Evolutionary conservation across 2,888 invertebrate genomes (phyloP).

Genomic region (Lasioglossum pauxillum): DNA sequence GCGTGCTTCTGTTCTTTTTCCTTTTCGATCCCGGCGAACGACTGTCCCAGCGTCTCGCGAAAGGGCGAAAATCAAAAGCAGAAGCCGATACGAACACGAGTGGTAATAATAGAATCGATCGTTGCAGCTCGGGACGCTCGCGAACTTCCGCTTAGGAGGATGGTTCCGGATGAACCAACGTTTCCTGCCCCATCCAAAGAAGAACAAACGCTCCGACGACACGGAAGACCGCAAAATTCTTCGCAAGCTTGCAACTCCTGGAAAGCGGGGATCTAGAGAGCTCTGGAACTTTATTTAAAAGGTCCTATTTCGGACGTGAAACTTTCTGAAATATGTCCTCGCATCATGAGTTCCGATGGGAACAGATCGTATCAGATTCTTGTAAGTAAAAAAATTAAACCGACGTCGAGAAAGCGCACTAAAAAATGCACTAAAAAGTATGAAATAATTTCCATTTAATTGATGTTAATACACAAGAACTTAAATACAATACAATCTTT

Average conservation of each 20-base stretch:
- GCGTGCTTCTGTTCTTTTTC: slow-evolving; percentile 33
- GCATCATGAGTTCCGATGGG: background rate
- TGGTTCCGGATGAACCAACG: background rate
- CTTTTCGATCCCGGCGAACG: slow-evolving; percentile 1
- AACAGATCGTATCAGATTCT: background rate
- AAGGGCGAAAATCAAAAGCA: slow-evolving; percentile 19
- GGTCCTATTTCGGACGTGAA: background rate
- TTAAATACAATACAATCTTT: no score
- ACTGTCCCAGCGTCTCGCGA: background rate
- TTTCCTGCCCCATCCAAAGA: background rate
- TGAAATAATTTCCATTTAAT: no score
- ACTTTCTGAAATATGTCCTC: background rate
- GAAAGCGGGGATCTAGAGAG: background rate
- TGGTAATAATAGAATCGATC: background rate
- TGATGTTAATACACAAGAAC: no score
- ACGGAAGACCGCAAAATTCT: background rate
- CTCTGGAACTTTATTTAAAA: background rate
- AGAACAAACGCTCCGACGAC: background rate
- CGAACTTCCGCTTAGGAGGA: slow-evolving; percentile 11
- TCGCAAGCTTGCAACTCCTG: background rate
- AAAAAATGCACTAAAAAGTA: no score
- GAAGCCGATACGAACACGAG: background rate
- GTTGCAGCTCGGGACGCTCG: background rate
- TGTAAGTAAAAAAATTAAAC: background rate
- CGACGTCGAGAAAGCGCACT: no score